Base-by-base conservation (phyloP, 2,113 vertebrate genomes). In the Podarcis muralis region DNA sequence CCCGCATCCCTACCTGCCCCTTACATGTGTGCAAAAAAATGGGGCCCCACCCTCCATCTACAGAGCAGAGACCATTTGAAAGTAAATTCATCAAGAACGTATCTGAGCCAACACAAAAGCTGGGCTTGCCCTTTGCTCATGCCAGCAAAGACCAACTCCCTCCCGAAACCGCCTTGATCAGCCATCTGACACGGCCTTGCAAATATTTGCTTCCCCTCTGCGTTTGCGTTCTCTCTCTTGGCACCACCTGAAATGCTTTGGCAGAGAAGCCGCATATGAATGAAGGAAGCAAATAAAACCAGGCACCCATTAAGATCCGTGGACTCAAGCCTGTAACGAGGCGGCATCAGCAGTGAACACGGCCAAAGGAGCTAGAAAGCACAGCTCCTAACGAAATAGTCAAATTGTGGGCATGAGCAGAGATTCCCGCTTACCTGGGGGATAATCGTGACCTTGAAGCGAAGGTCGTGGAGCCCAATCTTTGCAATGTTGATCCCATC, bases 381-480 rank as follows among this genome's bases (percentile, higher is more conserved):
- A 20, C 3, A 12, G 27, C 32, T 5, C 25, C 1, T 68, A 5
- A 11, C 5, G 12, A 30, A 15, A n/a, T 25, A 57, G 27, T 18
- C 20, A 27, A 35, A 8, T 12, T 2, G 23, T 30, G 13, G 23
- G 35, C 77, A 27, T 2, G 4, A 30, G 3, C 1, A 25, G 25
- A 6, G 43, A 9, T 27, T 48, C 1, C 0, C 3, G 62, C 74
- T 6, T 30, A 99, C 99, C 98, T 99, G 99, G 11, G 99, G 99
- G 82, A 99, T 99, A 91, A 99, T 99, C 90, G 99, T 99, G 93
- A 99, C 98, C 93, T 96, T 98, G 92, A 98, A 98, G 57, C 99
- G 96, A 1, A 99, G 97, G 22, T 99, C 97, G 3, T 99, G 98
- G 3, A 99, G 98, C 11, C 98, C 99, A 0, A 99, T 97, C 77